Conservation (phyloP, 1,140 invertebrate species). For the Conus ventricosus region DNA sequence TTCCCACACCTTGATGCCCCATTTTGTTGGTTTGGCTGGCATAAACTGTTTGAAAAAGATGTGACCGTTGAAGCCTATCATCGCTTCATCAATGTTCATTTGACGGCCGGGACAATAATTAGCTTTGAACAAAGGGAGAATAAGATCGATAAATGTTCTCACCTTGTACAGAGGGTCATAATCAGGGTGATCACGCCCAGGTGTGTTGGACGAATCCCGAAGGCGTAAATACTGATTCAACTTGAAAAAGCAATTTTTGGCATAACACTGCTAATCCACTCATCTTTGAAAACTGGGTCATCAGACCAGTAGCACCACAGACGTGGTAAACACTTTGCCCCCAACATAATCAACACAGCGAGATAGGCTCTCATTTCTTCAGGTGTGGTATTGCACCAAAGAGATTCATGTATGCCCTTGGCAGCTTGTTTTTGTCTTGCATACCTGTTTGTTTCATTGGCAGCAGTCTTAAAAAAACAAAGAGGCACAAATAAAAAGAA, state of each 20-base stretch:
- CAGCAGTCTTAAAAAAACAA: background rate
- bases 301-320: slow-evolving; percentile 11
- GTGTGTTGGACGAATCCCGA: background rate
- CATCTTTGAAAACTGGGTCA: background rate
- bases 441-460: background rate
- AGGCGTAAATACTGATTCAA: background rate
- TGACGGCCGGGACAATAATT: background rate
- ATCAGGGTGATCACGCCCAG: background rate
- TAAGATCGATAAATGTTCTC: background rate
- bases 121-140: background rate
- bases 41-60: background rate
- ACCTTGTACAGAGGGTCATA: slow-evolving; percentile 1
- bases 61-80: background rate
- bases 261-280: no score
- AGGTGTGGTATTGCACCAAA: no score
- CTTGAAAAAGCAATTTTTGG: no score
- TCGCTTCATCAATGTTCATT: background rate
- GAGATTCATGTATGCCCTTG: background rate
- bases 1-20: slow-evolving; percentile 12
- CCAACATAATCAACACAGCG: background rate
- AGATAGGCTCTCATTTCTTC: background rate
- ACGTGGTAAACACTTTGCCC: background rate
- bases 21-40: slow-evolving; percentile 9
- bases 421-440: background rate
- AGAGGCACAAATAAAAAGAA: background rate